phyloP scores from a whole-genome alignment of 1,140 invertebrate genomes.

The Globodera ellingtonae region DNA sequence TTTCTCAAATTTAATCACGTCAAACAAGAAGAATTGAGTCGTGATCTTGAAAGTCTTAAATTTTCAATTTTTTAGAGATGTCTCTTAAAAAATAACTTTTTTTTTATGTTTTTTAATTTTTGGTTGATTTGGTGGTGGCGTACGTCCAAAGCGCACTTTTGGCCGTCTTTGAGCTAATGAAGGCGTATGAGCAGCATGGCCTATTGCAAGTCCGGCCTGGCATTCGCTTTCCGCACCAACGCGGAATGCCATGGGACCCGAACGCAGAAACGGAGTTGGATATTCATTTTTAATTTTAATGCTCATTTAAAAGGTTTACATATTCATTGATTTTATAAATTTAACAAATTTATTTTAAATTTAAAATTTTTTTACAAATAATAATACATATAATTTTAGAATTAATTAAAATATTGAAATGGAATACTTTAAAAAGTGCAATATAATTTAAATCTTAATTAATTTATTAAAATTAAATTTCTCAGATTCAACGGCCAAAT shows the following conservation, averaged over 20 bases:
- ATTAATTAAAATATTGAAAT: no score
- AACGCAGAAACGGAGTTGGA: slow-evolving; percentile 38
- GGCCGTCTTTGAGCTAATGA: slow-evolving; percentile 26
- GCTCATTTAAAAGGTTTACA: not conserved
- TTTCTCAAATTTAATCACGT: no score
- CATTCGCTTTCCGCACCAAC: slow-evolving; percentile 32
- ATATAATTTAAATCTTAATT: no score
- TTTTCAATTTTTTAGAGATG: not conserved
- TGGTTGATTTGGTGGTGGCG: slow-evolving; percentile 38
- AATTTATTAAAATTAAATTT: no score
- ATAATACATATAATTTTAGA: no score
- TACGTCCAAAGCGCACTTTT: slow-evolving; percentile 32
- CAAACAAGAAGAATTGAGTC: not conserved
- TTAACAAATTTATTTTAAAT: no score
- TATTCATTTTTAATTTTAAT: not conserved
- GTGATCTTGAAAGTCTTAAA: not conserved
- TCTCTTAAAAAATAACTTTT: not conserved
- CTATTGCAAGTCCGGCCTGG: slow-evolving; percentile 35
- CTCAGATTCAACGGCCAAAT: slow-evolving; percentile 34
- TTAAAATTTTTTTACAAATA: no score
- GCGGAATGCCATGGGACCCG: slow-evolving; percentile 35
- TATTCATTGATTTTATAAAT: not conserved
- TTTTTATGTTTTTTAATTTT: slow-evolving; percentile 6
- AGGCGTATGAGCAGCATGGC: slow-evolving; percentile 33
- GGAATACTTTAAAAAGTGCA: no score